A percentile compares a stretch with the other conserved stretches of the same genome.
These are phyloP conservation scores for Drosophila lini DNA, from an alignment of 1,140 invertebrate species.

Conservation along the genomic window DNA sequence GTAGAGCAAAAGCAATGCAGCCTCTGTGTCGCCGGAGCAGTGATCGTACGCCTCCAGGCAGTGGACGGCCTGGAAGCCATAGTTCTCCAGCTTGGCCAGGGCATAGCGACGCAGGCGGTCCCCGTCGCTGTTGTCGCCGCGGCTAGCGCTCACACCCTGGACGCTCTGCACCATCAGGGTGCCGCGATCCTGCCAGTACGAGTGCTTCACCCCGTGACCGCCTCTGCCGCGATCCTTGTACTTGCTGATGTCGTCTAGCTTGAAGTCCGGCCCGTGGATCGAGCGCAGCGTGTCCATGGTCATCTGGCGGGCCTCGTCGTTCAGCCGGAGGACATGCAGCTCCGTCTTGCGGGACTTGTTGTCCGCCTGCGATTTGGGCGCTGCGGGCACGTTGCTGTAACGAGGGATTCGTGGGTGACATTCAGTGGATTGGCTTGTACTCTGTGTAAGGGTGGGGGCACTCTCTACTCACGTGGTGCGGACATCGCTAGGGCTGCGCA, in stretches of 20 bases:
- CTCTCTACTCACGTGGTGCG: constrained; percentile 85
- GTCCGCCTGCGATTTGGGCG: constrained; percentile 66
- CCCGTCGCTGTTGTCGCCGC: constrained; percentile 37
- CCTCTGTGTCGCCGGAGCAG: constrained; percentile 87
- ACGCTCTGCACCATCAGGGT: constrained; percentile 89
- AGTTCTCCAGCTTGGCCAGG: constrained; percentile 89
- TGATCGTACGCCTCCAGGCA: constrained; percentile 89
- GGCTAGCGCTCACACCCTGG: constrained; percentile 87
- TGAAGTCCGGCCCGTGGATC: constrained; percentile 88
- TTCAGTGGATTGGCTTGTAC: background rate
- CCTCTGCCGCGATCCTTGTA: constrained; percentile 88
- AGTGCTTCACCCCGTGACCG: constrained; percentile 87
- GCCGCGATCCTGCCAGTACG: constrained; percentile 90
- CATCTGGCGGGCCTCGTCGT: constrained; percentile 88
- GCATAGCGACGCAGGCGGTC: constrained; percentile 88
- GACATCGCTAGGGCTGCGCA: constrained; percentile 85
- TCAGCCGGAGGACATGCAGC: constrained; percentile 88
- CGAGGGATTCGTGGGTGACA: background rate
- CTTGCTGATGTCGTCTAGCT: constrained; percentile 85
- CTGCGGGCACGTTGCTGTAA: constrained; percentile 56
- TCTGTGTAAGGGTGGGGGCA: too few species aligned
- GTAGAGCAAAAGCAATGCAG: constrained; percentile 88
- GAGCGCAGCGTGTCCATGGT: constrained; percentile 89
- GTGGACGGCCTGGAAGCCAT: constrained; percentile 90
- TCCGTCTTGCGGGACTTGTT: constrained; percentile 87